phyloP scores from a whole-genome alignment of 2,888 invertebrate genomes.

The Apamea anceps region DNA sequence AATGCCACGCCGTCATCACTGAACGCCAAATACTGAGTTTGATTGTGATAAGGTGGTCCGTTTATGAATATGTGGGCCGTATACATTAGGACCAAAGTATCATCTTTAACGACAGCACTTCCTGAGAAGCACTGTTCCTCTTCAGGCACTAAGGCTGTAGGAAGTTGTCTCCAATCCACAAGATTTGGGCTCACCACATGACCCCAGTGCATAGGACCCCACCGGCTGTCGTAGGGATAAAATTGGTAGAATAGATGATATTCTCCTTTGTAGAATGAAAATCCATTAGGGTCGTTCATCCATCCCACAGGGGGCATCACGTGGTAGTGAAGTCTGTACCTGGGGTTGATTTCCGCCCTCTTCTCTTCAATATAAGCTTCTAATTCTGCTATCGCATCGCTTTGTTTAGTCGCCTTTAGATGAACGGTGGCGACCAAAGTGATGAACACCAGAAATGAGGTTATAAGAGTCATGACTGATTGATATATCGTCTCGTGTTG shows the following conservation, averaged over 20 bases:
- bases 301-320: slow-evolving; percentile 87
- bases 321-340: slow-evolving; percentile 83
- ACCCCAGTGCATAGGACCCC: slow-evolving; percentile 90
- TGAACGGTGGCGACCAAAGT: slow-evolving; percentile 67
- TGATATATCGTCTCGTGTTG: slow-evolving; percentile 27
- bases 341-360: slow-evolving; percentile 77
- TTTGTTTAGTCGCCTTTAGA: slow-evolving; percentile 66
- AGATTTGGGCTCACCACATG: slow-evolving; percentile 86
- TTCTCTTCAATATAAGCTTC: slow-evolving; percentile 81
- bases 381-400: slow-evolving; percentile 63
- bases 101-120: slow-evolving; percentile 83
- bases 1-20: slow-evolving; percentile 85
- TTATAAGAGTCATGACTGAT: slow-evolving; percentile 52
- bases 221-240: slow-evolving; percentile 85
- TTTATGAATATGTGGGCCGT: slow-evolving; percentile 77
- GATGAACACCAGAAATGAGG: slow-evolving; percentile 59
- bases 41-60: slow-evolving; percentile 76
- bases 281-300: slow-evolving; percentile 91
- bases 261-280: slow-evolving; percentile 86
- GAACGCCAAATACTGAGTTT: slow-evolving; percentile 84
- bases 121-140: slow-evolving; percentile 87
- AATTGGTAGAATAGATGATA: slow-evolving; percentile 90
- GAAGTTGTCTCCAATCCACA: slow-evolving; percentile 86
- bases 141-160: slow-evolving; percentile 87
- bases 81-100: slow-evolving; percentile 82